Base-by-base conservation (phyloP, 2,113 vertebrate species). In the Ibidorhyncha struthersii region DNA sequence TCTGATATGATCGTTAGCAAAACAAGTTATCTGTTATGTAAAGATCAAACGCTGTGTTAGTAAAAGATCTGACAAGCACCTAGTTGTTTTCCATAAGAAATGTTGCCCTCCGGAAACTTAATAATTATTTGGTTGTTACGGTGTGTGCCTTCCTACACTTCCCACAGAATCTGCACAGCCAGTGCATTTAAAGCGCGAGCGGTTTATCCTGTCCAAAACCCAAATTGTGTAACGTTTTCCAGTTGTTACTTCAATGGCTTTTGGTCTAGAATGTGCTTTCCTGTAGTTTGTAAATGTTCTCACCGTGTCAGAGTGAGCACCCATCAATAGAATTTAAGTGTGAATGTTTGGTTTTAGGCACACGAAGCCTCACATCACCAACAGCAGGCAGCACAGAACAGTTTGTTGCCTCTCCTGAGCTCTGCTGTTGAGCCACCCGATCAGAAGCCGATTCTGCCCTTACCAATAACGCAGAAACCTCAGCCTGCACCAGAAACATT, bases 301-400 rank as follows among this genome's bases (percentile, higher is more conserved):
- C 80, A 58, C n/a, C 55, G 8, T 8, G 86, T 82, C 79, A 47
- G 49, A 74, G 78, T 7, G 78, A 92, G 93, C 74, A 14, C 40
- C 62, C 92, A 3, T 73, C 81, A 53, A n/a, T 78, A 61, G 83
- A 88, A 95, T 96, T 98, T 83, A 98, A 98, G 97, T 98, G 94
- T 98, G 89, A 95, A 76, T 98, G 94, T 98, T 98, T 98, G 97
- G 90, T 98, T 99, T 98, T 98, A 99, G 98, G 99, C 99, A 95
- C 99, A 99, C 32, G 99, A 99, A 98, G 99, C 99, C 90, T 98
- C 99, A 78, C 99, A 99, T 97, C 99, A 99, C 98, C 99, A 99
- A 98, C 99, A 99, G 97, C 99, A 99, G 97, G 98, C 99, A 97
- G 98, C 98, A 61, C 99, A 99, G 97, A 99, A 99, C 98, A 99